Evolutionary conservation across 2,797 vertebrate genomes (phyloP), one percentile per base, ranked within the genome.

Genomic region (Eupleurogrammus muticus): DNA sequence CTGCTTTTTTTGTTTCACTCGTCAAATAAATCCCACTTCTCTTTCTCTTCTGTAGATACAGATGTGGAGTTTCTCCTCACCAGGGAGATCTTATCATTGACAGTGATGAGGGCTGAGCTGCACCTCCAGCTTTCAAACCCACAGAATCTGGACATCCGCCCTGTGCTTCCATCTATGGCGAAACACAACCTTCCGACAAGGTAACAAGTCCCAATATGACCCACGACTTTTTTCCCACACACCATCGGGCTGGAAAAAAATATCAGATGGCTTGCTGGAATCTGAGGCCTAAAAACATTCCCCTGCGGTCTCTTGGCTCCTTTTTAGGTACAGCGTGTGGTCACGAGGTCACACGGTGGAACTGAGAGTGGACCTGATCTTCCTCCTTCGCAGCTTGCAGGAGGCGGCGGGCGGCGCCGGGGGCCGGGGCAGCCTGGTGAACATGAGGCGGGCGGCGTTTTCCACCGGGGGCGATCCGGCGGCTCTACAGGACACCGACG

Each of bases 41-140:
- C 49, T 36, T 70, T 14, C 8, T 63, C 46, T 73, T 52, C 80
- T 34, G 19, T 86, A 95, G 94, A 83, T 53, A 77, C 84, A 56
- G 84, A 71, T 1, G 83, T 93, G 48, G 93, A 94, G 85, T 94
- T 96, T 49, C 81, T 93, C 56, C 77, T 95, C 53, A 88, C 82
- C 42, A 61, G 73, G 20, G 94, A 95, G 32, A 86, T 94, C 57
- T 70, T 91, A 50, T 90, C 89, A 0, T 34, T 92, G 47, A 69
- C 66, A 0, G 56, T 94, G 1, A 73, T 48, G 14, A 81, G 91
- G 50, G 94, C 91, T 0, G 94, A 95, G 85, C 87, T 95, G 50
- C 94, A 95, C 85, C 86, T 95, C 42, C 90, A 94, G 1, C 60
- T 96, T 4, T 87, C 87, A 51, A 93, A 94, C 81, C 92, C 93